Conservation (phyloP, 2,113 vertebrate genomes). For the Poeciliopsis occidentalis region DNA sequence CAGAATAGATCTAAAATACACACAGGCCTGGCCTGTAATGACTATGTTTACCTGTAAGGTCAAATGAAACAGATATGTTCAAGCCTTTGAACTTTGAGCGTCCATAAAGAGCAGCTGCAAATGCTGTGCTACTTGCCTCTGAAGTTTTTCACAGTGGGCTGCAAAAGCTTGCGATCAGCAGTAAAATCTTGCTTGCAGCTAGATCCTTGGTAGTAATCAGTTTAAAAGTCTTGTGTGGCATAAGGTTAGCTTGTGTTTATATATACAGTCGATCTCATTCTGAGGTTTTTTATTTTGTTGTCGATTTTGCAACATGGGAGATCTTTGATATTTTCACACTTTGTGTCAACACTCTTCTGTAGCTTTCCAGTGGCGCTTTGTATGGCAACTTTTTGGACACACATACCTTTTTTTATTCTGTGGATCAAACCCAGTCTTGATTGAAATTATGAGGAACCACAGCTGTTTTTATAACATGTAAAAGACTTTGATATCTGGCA, state of each 20-base stretch:
- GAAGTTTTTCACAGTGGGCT: slow-evolving; percentile 20
- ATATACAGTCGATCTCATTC: slow-evolving; percentile 21
- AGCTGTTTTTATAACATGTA: neutral
- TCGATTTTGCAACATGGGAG: slow-evolving; percentile 9
- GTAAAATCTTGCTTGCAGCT: slow-evolving; percentile 47
- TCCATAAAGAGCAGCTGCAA: slow-evolving; percentile 28
- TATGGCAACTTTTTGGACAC: slow-evolving; percentile 14
- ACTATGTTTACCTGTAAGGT: neutral
- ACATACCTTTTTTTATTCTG: slow-evolving; percentile 28
- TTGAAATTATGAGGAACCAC: slow-evolving; percentile 50
- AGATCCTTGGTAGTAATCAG: slow-evolving; percentile 47
- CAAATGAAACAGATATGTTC: neutral
- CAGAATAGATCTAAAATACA: neutral
- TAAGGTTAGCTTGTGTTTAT: slow-evolving; percentile 26
- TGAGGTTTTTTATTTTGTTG: slow-evolving; percentile 11
- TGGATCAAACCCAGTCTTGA: slow-evolving; percentile 55
- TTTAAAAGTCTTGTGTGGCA: slow-evolving; percentile 34
- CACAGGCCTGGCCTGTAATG: neutral
- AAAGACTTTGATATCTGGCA: slow-evolving; percentile 65
- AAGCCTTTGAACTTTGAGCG: neutral
- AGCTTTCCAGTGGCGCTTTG: neutral
- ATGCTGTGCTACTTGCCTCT: neutral
- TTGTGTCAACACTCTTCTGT: neutral
- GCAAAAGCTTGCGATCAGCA: slow-evolving; percentile 54
- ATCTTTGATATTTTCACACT: neutral